A percentile compares a stretch with the other conserved stretches of the same genome.
phyloP scores from a whole-genome alignment of 2,888 invertebrate genomes.

The Drosophila aldrichi region DNA sequence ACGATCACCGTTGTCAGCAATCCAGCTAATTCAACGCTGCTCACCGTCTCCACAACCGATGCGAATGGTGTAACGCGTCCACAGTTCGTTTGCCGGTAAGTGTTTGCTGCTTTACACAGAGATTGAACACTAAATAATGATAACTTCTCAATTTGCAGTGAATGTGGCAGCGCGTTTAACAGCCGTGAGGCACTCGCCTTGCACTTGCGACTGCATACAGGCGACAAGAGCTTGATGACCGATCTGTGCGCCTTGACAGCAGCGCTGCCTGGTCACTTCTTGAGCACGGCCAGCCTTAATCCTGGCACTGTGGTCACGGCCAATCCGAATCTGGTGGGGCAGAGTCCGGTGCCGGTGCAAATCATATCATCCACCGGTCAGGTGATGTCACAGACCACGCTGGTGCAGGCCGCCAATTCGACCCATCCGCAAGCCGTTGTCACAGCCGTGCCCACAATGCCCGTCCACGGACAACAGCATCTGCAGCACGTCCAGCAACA shows the following conservation, averaged over 20 bases:
- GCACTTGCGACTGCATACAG: conserved; percentile 92
- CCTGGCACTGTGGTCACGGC: conserved; percentile 85
- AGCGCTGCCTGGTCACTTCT: conserved; percentile 89
- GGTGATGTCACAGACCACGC: conserved; percentile 85
- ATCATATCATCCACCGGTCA: conserved; percentile 86
- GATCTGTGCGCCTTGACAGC: conserved; percentile 93
- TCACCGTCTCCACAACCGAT: conserved; percentile 84
- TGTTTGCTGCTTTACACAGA: neutral
- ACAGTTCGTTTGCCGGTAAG: conserved; percentile 85
- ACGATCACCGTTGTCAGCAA: conserved; percentile 85
- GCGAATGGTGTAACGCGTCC: conserved; percentile 84
- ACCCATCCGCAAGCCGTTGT: conserved; percentile 84
- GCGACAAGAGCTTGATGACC: conserved; percentile 92
- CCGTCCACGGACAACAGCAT: conserved; percentile 85
- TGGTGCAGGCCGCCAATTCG: conserved; percentile 84
- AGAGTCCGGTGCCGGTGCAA: conserved; percentile 85
- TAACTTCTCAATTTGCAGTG: conserved; percentile 79
- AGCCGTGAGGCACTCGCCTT: conserved; percentile 91
- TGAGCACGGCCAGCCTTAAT: conserved; percentile 84
- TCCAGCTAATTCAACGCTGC: conserved; percentile 83
- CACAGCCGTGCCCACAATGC: conserved; percentile 82
- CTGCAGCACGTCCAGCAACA: conserved; percentile 73
- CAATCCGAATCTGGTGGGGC: conserved; percentile 84
- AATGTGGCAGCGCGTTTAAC: conserved; percentile 89
- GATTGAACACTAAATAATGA: neutral